These are phyloP conservation scores for Cygnus atratus DNA, from an alignment of 2,113 vertebrate species.

Conservation along the genomic window DNA sequence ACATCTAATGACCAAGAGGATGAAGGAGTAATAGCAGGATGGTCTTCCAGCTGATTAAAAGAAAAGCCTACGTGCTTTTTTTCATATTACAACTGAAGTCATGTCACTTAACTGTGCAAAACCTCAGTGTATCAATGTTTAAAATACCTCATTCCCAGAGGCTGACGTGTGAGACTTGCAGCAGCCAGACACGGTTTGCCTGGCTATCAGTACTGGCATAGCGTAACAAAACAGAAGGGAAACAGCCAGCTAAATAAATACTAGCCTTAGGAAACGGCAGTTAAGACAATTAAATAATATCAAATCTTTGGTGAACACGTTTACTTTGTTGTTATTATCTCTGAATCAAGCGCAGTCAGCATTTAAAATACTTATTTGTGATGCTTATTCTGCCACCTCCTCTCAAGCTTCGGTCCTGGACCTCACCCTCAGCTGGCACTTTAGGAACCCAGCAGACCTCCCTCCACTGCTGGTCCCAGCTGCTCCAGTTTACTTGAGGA, in stretches of 20 bases:
- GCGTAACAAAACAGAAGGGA: not conserved
- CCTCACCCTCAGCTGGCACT: not conserved
- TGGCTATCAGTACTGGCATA: not conserved
- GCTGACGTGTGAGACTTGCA: not conserved
- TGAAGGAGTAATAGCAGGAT: not conserved
- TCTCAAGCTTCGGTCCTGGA: not conserved
- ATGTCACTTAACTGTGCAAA: not conserved
- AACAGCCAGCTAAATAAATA: not conserved
- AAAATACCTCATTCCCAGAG: not conserved
- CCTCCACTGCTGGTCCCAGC: not conserved
- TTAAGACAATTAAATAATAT: not conserved
- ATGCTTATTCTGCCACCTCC: not conserved
- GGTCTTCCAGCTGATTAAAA: not conserved
- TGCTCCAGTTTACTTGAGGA: not conserved
- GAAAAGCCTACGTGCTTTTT: not conserved
- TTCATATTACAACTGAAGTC: not conserved
- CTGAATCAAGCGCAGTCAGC: not conserved
- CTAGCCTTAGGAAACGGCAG: not conserved
- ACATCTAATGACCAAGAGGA: not conserved
- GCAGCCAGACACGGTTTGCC: not conserved
- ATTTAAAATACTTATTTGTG: not conserved
- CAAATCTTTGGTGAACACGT: not conserved
- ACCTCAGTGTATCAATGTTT: not conserved
- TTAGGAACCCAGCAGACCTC: not conserved
- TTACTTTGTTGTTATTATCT: not conserved